Conservation (phyloP, 2,797 vertebrate genomes). For the Lepidocolaptes lacrymiger region DNA sequence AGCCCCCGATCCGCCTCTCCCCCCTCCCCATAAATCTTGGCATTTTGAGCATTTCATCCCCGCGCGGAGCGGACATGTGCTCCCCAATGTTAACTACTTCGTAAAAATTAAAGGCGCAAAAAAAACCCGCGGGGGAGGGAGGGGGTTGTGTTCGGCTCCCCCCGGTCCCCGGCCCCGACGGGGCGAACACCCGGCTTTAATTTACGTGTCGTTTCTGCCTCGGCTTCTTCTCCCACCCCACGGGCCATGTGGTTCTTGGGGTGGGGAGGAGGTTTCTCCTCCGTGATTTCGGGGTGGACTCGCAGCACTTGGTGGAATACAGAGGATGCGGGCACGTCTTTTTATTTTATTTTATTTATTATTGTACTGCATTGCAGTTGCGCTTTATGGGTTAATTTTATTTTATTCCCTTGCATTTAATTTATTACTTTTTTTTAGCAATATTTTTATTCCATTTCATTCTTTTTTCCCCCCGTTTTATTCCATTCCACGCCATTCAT, state of each 20-base stretch:
- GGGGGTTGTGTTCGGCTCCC: background rate
- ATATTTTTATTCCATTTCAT: background rate
- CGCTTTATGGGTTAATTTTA: rapidly evolving
- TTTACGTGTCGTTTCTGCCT: background rate
- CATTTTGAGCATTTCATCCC: background rate
- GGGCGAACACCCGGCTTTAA: background rate
- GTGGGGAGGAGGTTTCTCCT: no score
- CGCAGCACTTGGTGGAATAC: background rate
- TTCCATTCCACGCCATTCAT: background rate
- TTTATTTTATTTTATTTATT: rapidly evolving
- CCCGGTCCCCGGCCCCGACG: background rate
- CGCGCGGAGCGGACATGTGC: background rate
- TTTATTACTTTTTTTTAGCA: background rate
- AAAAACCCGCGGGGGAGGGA: background rate
- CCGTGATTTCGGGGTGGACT: background rate
- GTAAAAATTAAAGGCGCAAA: background rate
- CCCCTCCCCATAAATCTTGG: background rate
- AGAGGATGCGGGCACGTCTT: background rate
- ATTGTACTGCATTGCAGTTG: rapidly evolving
- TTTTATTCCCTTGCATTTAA: rapidly evolving
- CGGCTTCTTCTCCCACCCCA: background rate
- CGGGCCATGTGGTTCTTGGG: background rate
- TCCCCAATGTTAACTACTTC: background rate
- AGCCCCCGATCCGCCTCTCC: background rate
- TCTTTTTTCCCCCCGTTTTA: no score